Evolutionary conservation across 2,113 vertebrate genomes (phyloP), one percentile per base, ranked within the genome.

Genomic region (Melanerpes aurifrons): DNA sequence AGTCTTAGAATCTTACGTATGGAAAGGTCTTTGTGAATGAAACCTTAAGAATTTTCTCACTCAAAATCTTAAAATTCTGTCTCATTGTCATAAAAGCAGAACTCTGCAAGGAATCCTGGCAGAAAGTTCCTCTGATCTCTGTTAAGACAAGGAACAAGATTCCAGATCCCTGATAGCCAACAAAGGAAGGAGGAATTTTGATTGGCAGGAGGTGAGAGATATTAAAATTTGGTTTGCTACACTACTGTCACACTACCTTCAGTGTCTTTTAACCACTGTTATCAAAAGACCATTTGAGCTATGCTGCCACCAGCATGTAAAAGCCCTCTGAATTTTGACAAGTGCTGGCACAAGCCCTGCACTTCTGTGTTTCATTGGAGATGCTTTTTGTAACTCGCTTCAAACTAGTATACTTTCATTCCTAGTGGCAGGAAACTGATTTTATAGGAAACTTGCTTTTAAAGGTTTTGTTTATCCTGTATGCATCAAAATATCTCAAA

Each of bases 11-110:
- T 97, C 70, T 95, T 91, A 95, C 75, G 50, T 90, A 79, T 8
- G 69, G 92, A 97, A 92, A 94, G 20, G 48, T 78, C 78, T 96
- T 97, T 96, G 78, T 97, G 94, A 93, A 86, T 28, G 31, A 96
- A 97, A 53, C 74, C 90, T 84, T 94, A 67, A 93, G 81, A 96
- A 40, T 92, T 95, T 96, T 92, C 73, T 95, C 82, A 69, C 78
- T 94, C 85, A 91, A 96, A 97, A 97, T 93, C 94, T 94, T 96
- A 93, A 97, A 61, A 96, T 57, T 54, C 37, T 82, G 9, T 61
- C 17, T 70, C 15, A 50, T 70, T 79, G 45, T 59, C 35, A 47
- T 67, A 58, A 69, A 62, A 90, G 15, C 35, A 83, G 47, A 87
- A 74, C 47, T 40, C n/a, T 67, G 24, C 37, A 77, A 90, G 64